Base-by-base conservation (phyloP, 2,797 vertebrate species). In the Sitta carolinensis region DNA sequence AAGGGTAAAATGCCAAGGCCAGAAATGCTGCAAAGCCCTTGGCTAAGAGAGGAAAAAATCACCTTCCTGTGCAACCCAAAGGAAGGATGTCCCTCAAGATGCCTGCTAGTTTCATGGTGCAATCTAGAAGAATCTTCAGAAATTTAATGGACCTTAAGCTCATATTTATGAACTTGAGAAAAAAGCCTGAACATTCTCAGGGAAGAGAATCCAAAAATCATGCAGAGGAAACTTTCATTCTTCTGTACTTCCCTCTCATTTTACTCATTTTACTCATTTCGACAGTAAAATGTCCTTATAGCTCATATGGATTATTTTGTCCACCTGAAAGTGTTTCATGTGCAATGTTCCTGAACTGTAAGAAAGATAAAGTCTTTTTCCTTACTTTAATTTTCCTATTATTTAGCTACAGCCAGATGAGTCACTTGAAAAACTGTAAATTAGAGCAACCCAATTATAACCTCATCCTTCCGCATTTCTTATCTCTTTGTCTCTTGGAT, bases 261-360 rank as follows among this genome's bases (percentile, higher is more conserved):
- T 77, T 70, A 16, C 13, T 47, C 8, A 36, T 36, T 36, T 36
- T 36, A 36, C 36, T 36, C 36, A 36, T 36, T 36, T 36, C 36
- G 10, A 36, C 36, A 36, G 36, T 36, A 36, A 36, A 36, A 4
- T 18, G 34, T 34, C 36, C 22, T 36, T 26, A 20, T 6, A 47
- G 7, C 4, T 72, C 0, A 0, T 16, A 61, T 13, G 26, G 51
- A 54, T 42, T 45, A 58, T 43, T 74, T 62, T 36, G 22, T 27
- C 21, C 12, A 32, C 16, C 5, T 63, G 16, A 1, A 77, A 54
- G 10, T 5, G 5, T 55, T n/a, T 66, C 4, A 26, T 51, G 11
- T 58, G 11, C 45, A 27, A 58, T 50, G 5, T 61, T 79, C 29
- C 30, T 62, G 38, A 73, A 42, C 10, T 3, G 4, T 36, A 29